These are phyloP conservation scores for Thelaira solivaga DNA, from an alignment of 2,888 invertebrate species.

Conservation along the genomic window DNA sequence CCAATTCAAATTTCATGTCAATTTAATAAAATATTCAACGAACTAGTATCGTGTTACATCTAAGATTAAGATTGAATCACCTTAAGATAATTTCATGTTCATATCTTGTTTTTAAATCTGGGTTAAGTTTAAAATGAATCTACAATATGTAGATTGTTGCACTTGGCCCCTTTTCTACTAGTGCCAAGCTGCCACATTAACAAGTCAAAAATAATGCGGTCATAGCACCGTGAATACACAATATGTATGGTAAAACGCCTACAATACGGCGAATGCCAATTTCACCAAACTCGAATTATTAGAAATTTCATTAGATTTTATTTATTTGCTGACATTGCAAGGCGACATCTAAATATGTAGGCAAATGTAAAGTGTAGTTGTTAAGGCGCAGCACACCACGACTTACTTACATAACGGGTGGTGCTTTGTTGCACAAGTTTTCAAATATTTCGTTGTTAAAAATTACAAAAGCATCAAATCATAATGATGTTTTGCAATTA, in stretches of 20 bases:
- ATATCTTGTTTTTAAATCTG: conserved; percentile 5
- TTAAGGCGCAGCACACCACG: neutral
- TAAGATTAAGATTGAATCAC: conserved; percentile 9
- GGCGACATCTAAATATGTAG: conserved; percentile 40
- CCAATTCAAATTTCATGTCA: neutral
- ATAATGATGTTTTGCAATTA: conserved; percentile 55
- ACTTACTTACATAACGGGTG: neutral
- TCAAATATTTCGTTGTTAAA: neutral
- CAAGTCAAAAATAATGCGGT: conserved; percentile 43
- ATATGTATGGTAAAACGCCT: conserved; percentile 40
- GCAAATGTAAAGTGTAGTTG: conserved; percentile 20
- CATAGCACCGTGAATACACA: conserved; percentile 28
- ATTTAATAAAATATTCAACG: neutral
- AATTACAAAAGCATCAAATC: conserved; percentile 34
- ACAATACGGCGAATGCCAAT: conserved; percentile 13
- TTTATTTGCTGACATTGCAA: conserved; percentile 13
- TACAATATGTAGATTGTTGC: conserved; percentile 28
- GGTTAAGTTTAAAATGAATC: conserved; percentile 16
- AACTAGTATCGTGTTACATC: neutral
- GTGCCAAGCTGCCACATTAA: conserved; percentile 33
- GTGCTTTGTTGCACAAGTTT: neutral
- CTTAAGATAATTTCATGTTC: conserved; percentile 1
- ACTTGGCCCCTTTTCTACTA: conserved; percentile 29
- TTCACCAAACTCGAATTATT: conserved; percentile 16
- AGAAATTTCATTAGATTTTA: conserved; percentile 28